Evolutionary conservation across 2,113 vertebrate species (phyloP).

Genomic region (Malurus elegans): DNA sequence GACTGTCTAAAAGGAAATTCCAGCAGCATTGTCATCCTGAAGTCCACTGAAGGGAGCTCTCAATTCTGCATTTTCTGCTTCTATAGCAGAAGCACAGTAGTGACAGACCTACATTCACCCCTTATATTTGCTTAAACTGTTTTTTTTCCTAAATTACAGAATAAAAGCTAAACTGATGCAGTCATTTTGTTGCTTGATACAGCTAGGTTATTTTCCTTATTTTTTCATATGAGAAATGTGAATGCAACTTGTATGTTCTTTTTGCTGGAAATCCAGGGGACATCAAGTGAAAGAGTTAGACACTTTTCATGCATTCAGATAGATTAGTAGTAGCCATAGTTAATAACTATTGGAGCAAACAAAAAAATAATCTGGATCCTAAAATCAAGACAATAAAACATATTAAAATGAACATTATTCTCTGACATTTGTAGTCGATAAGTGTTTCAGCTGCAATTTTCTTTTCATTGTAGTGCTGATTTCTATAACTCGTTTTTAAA

Average conservation of each 20-base stretch:
- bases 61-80: background rate
- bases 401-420: slow-evolving; percentile 26
- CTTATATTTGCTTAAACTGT: background rate
- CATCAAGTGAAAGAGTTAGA: background rate
- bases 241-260: background rate
- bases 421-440: slow-evolving; percentile 11
- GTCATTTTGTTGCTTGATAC: background rate
- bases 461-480: background rate
- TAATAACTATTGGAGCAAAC: background rate
- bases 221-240: background rate
- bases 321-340: background rate
- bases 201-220: background rate
- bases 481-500: slow-evolving; percentile 23
- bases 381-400: background rate
- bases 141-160: background rate
- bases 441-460: slow-evolving; percentile 26
- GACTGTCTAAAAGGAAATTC: background rate
- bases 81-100: background rate
- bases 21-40: background rate
- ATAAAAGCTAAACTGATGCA: background rate
- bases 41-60: background rate
- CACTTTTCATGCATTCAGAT: background rate
- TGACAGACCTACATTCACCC: background rate
- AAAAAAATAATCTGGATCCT: background rate
- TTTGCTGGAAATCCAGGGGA: background rate